These are phyloP conservation scores for Aricia artaxerxes DNA, from an alignment of 2,888 invertebrate species.

Conservation along the genomic window DNA sequence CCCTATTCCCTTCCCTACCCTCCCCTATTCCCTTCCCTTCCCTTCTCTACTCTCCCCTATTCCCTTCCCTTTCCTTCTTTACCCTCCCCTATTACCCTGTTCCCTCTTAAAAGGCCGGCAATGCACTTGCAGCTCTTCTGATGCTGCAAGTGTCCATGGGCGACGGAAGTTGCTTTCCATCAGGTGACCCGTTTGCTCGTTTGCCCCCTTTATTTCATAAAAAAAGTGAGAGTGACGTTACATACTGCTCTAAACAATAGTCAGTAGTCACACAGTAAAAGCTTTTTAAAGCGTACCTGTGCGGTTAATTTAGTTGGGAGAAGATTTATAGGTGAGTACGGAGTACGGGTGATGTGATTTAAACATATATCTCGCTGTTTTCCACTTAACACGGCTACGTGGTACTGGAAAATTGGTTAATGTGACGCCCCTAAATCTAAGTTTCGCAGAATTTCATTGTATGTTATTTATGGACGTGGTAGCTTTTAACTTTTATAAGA, in stretches of 20 bases:
- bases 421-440: neutral
- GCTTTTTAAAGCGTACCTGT: slow-evolving; percentile 13
- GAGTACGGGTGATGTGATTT: slow-evolving; percentile 4
- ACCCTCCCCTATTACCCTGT: too few species aligned
- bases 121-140: too few species aligned
- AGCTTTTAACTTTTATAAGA: neutral
- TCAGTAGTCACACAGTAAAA: neutral
- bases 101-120: too few species aligned
- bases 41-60: too few species aligned
- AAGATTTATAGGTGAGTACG: slow-evolving; percentile 20
- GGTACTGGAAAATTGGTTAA: neutral
- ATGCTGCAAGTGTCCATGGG: too few species aligned
- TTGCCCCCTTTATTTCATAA: too few species aligned
- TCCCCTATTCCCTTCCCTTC: too few species aligned
- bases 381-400: slow-evolving; percentile 12
- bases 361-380: slow-evolving; percentile 20
- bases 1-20: too few species aligned
- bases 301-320: slow-evolving; percentile 6
- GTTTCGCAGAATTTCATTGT: neutral
- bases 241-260: neutral
- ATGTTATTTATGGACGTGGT: neutral
- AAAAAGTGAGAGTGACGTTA: too few species aligned
- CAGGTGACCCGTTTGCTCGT: too few species aligned
- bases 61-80: too few species aligned
- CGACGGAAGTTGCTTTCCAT: too few species aligned